Evolutionary conservation across 2,888 invertebrate species (phyloP).

Genomic region (Leptothorax acervorum): DNA sequence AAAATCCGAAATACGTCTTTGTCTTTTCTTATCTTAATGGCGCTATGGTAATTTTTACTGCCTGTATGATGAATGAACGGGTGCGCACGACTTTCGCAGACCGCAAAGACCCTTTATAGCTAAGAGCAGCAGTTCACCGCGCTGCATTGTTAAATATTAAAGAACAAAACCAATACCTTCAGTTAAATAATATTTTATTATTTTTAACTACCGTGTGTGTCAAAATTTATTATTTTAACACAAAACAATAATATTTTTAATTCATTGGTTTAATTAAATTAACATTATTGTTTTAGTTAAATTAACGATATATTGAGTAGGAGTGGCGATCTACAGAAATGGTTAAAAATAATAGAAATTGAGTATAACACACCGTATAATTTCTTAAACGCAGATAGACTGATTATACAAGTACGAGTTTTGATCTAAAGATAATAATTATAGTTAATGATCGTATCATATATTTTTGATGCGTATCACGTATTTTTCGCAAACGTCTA

Average conservation of each 20-base stretch:
- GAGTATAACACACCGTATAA: no score
- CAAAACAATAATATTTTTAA: no score
- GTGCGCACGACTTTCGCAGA: neutral
- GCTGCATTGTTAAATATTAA: no score
- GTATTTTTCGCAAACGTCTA: neutral
- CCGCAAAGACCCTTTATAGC: neutral
- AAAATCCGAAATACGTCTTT: slow-evolving; percentile 21
- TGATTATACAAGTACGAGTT: neutral
- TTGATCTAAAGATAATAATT: neutral
- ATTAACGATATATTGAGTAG: no score
- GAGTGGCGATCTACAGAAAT: no score
- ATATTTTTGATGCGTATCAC: neutral
- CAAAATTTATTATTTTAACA: no score
- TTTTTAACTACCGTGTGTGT: no score
- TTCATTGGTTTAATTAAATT: no score
- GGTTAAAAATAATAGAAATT: no score
- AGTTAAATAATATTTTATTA: no score
- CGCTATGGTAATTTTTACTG: slow-evolving; percentile 30
- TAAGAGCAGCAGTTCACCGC: neutral
- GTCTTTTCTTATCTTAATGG: slow-evolving; percentile 38
- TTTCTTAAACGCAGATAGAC: neutral
- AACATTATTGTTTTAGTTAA: no score
- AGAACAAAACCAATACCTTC: no score
- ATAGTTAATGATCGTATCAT: neutral
- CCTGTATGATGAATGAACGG: slow-evolving; percentile 17